Evolutionary conservation across 1,140 invertebrate genomes (phyloP).

Genomic region (Planococcus citri): DNA sequence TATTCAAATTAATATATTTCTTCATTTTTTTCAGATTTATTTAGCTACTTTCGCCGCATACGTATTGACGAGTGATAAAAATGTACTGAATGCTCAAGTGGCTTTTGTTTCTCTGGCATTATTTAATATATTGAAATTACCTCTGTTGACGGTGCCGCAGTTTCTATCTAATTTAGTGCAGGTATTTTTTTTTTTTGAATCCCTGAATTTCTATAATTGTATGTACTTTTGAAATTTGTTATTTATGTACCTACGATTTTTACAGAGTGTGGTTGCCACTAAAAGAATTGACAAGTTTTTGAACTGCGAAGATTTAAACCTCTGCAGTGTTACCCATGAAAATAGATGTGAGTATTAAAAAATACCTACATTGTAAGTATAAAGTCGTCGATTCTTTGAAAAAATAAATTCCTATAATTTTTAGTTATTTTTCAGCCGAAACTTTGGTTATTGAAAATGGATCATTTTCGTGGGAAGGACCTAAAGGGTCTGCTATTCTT

Average conservation of each 20-base stretch:
- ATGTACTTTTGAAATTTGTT: not conserved
- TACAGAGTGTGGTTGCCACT: conserved; percentile 37
- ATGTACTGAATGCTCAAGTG: conserved; percentile 70
- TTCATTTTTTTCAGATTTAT: conserved; percentile 55
- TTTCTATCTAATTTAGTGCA: conserved; percentile 56
- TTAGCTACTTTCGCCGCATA: conserved; percentile 86
- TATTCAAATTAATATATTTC: conserved; percentile 24
- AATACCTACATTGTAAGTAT: too few relatives aligned
- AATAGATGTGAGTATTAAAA: conserved; percentile 52
- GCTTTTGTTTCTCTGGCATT: conserved; percentile 94
- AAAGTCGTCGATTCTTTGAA: not conserved
- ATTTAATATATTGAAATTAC: conserved; percentile 95
- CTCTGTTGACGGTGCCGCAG: conserved; percentile 42
- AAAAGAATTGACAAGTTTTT: conserved; percentile 69
- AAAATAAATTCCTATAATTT: not conserved
- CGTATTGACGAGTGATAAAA: conserved; percentile 68
- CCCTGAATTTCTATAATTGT: too few relatives aligned
- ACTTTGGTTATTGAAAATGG: too few relatives aligned
- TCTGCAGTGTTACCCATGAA: conserved; percentile 60
- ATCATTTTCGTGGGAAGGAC: conserved; percentile 48
- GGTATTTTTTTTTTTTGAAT: conserved; percentile 52
- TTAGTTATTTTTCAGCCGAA: too few relatives aligned
- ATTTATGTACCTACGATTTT: not conserved
- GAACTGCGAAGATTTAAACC: conserved; percentile 73
- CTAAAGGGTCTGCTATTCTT: conserved; percentile 42